phyloP scores from a whole-genome alignment of 2,888 invertebrate species.

The Oconnorella tubifera region DNA sequence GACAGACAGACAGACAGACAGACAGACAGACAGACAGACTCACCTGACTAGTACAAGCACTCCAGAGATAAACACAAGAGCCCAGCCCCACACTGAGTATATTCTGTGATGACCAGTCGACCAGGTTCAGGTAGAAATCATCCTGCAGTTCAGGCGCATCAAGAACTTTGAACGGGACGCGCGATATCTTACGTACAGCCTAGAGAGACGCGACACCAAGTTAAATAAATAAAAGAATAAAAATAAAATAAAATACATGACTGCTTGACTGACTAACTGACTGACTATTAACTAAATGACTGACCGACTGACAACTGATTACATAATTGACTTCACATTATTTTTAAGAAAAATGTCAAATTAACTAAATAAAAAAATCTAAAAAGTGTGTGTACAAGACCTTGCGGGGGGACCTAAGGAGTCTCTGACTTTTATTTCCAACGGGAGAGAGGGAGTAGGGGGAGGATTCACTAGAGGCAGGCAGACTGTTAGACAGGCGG shows the following conservation, averaged over 20 bases:
- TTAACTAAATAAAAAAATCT: background rate
- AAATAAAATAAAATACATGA: too few relatives aligned
- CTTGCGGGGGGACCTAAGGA: conserved; percentile 89
- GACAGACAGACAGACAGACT: background rate
- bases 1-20: background rate
- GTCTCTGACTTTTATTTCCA: conserved; percentile 88
- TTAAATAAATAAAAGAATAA: background rate
- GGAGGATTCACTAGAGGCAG: conserved; percentile 59
- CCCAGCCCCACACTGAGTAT: conserved; percentile 95
- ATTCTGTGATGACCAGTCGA: conserved; percentile 99
- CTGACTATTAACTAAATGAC: too few relatives aligned
- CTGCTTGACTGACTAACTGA: too few relatives aligned
- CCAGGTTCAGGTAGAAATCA: conserved; percentile 97
- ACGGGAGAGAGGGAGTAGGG: conserved; percentile 94
- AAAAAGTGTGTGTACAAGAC: conserved; percentile 35
- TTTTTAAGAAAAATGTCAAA: too few relatives aligned
- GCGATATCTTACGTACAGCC: conserved; percentile 94
- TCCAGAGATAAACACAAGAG: conserved; percentile 97
- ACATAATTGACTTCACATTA: too few relatives aligned
- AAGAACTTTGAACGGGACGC: conserved; percentile 95
- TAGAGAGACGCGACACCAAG: conserved; percentile 40
- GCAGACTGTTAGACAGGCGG: conserved; percentile 47
- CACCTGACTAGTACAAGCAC: conserved; percentile 96
- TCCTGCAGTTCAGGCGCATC: conserved; percentile 97
- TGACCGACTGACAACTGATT: background rate